phyloP scores from a whole-genome alignment of 2,888 invertebrate species.

The Graphium colonna region DNA sequence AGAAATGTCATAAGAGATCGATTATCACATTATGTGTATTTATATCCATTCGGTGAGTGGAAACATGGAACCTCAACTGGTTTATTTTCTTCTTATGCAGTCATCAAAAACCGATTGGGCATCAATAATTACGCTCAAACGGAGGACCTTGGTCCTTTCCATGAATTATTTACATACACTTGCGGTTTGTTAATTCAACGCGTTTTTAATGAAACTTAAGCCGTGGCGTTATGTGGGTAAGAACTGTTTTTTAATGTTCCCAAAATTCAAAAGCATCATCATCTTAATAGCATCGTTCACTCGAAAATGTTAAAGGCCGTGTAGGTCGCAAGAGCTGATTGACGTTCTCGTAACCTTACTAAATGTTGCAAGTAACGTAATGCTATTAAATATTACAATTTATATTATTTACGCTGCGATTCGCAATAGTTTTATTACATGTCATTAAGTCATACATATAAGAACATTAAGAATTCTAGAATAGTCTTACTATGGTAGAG shows the following conservation, averaged over 20 bases:
- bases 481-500: too few relatives aligned
- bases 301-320: slow-evolving; percentile 59
- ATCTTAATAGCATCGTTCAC: slow-evolving; percentile 47
- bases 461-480: too few relatives aligned
- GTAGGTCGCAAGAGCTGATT: slow-evolving; percentile 45
- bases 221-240: slow-evolving; percentile 42
- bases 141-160: slow-evolving; percentile 68
- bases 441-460: background rate
- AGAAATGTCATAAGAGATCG: too few relatives aligned
- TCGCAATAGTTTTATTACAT: background rate
- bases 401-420: slow-evolving; percentile 6
- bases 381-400: slow-evolving; percentile 22
- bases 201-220: slow-evolving; percentile 28
- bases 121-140: slow-evolving; percentile 61
- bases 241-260: slow-evolving; percentile 35
- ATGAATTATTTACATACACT: slow-evolving; percentile 51
- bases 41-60: too few relatives aligned
- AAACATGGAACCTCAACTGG: too few relatives aligned
- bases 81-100: slow-evolving; percentile 25
- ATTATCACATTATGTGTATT: too few relatives aligned
- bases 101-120: slow-evolving; percentile 66
- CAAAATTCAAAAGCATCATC: slow-evolving; percentile 44
- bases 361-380: slow-evolving; percentile 33
- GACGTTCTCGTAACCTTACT: slow-evolving; percentile 64
- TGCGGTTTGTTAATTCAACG: slow-evolving; percentile 40